Percentiles rank a stretch among this genome's conserved stretches.
Conservation (phyloP, 2,113 vertebrate genomes). For the Chrysemys picta region DNA sequence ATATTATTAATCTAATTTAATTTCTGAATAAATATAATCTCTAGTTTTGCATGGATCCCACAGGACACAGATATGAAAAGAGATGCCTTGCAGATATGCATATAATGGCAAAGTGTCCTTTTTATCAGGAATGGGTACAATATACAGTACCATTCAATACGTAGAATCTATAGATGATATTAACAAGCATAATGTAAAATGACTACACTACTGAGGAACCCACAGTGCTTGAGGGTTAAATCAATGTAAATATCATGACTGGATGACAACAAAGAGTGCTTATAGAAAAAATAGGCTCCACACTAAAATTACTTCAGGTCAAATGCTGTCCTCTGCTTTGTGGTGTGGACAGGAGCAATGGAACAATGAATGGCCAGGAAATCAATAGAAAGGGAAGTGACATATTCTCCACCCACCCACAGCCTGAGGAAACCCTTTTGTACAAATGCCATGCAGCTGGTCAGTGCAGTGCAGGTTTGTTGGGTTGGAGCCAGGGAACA, state of each 20-base stretch:
- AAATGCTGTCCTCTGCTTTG: background rate
- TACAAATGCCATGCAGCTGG: background rate
- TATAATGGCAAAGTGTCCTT: conserved; percentile 10
- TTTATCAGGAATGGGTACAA: conserved; percentile 39
- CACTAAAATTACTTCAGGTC: background rate
- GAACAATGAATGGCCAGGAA: background rate
- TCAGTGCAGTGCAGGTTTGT: background rate
- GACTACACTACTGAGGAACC: background rate
- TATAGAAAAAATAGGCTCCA: background rate
- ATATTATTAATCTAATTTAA: conserved; percentile 64
- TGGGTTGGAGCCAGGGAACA: background rate
- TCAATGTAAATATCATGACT: background rate
- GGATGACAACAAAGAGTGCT: background rate
- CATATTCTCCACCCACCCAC: background rate
- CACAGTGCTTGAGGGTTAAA: background rate
- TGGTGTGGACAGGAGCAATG: background rate
- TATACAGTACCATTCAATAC: background rate
- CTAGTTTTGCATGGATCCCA: rapidly evolving
- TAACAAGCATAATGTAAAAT: background rate
- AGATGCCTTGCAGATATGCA: background rate
- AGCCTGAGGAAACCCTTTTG: background rate
- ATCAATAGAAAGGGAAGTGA: rapidly evolving
- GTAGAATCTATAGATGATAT: background rate
- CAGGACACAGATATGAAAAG: conserved; percentile 21
- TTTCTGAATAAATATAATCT: conserved; percentile 58